Evolutionary conservation across 2,113 vertebrate genomes (phyloP).

Genomic region (Eclectus roratus): DNA sequence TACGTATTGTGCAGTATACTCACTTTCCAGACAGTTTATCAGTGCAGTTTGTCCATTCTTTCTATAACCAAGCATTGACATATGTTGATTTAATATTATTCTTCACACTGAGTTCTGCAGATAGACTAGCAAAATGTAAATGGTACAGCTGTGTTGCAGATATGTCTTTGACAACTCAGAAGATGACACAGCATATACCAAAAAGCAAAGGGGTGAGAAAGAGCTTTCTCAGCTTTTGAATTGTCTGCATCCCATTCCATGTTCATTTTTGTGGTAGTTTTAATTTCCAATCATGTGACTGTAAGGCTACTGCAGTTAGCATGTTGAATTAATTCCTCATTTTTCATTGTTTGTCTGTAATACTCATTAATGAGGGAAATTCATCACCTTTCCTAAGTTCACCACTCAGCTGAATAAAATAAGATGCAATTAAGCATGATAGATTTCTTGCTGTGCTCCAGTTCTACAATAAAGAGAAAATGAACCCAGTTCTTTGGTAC

Average conservation of each 20-base stretch:
- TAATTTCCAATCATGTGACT: neutral
- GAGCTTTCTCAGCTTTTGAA: neutral
- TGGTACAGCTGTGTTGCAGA: neutral
- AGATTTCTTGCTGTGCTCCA: neutral
- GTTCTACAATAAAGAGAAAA: neutral
- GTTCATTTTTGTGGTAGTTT: neutral
- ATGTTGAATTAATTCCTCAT: neutral
- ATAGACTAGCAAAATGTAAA: neutral
- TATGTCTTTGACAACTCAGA: neutral
- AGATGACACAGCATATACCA: neutral
- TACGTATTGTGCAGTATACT: neutral
- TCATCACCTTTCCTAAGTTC: neutral
- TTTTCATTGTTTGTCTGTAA: neutral
- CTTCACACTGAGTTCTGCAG: neutral
- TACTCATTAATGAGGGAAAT: neutral
- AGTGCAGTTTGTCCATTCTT: neutral
- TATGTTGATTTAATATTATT: constrained; percentile 16
- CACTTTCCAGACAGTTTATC: neutral
- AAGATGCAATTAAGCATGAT: neutral
- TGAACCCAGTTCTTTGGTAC: neutral
- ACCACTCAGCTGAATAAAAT: neutral
- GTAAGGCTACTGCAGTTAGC: neutral
- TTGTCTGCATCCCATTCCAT: neutral
- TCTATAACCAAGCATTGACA: neutral
- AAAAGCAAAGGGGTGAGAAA: neutral